phyloP scores from a whole-genome alignment of 2,888 invertebrate species.

The Nomada ruficornis region DNA sequence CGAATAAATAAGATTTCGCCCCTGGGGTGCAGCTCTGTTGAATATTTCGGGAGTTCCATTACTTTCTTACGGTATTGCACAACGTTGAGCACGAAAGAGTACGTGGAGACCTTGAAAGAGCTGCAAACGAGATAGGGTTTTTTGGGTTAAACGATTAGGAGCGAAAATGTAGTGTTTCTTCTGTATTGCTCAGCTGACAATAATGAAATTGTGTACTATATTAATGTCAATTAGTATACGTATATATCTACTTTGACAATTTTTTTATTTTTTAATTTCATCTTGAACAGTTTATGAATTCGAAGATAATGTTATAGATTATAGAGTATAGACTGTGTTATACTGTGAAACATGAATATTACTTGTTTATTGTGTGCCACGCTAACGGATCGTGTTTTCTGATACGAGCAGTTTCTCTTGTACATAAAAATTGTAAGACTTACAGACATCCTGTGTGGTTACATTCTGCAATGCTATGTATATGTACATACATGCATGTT shows the following conservation, averaged over 20 bases:
- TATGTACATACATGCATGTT: neutral
- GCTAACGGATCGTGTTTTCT: too few species aligned
- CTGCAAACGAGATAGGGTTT: too few species aligned
- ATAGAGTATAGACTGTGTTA: neutral
- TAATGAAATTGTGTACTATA: too few species aligned
- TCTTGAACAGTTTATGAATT: too few species aligned
- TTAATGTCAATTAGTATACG: too few species aligned
- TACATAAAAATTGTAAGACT: neutral
- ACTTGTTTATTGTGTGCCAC: too few species aligned
- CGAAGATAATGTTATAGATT: neutral
- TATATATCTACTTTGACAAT: too few species aligned
- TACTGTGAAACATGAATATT: too few species aligned
- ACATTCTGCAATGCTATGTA: neutral
- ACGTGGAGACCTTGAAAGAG: too few species aligned
- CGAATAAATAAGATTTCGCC: slow-evolving; percentile 55
- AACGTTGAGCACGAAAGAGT: neutral
- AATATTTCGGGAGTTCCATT: slow-evolving; percentile 40
- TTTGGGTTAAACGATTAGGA: neutral
- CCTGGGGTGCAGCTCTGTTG: slow-evolving; percentile 16
- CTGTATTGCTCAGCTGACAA: too few species aligned
- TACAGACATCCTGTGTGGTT: neutral
- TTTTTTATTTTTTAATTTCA: too few species aligned
- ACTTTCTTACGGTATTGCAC: slow-evolving; percentile 7
- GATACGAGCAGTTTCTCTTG: too few species aligned
- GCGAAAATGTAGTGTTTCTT: neutral